Percentiles rank a stretch among this genome's conserved stretches.
These are phyloP conservation scores for Agriopis leucophaearia DNA, from an alignment of 2,888 invertebrate species.

Conservation along the genomic window DNA sequence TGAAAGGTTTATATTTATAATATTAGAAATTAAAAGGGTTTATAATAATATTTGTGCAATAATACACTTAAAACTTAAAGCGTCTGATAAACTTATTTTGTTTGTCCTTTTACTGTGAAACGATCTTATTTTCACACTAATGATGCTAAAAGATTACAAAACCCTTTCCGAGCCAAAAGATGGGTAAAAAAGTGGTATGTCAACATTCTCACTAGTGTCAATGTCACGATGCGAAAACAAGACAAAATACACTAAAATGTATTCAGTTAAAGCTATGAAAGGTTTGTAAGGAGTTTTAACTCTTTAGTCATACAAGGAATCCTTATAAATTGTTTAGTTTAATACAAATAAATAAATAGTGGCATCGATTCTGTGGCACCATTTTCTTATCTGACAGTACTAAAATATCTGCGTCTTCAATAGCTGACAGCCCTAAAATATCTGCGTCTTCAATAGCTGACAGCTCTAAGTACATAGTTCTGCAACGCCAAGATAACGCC, in stretches of 20 bases:
- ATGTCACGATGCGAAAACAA: neutral
- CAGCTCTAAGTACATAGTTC: too few relatives aligned
- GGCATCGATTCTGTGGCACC: neutral
- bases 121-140: neutral
- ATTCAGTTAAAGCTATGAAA: neutral
- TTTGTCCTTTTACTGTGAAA: neutral
- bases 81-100: neutral
- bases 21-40: neutral
- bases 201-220: neutral
- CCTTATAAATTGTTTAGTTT: neutral
- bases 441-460: too few relatives aligned
- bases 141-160: neutral
- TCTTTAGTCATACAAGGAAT: neutral
- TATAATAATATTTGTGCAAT: constrained; percentile 20
- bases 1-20: neutral
- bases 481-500: too few relatives aligned
- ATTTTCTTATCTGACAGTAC: neutral
- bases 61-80: neutral
- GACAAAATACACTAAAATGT: neutral
- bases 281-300: neutral
- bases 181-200: neutral
- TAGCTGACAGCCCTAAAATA: neutral
- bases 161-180: neutral
- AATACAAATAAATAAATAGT: neutral
- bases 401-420: neutral